A percentile compares a stretch with the other conserved stretches of the same genome.
Evolutionary conservation across 1,140 invertebrate genomes (phyloP).

Genomic region (Heliconius nattereri): DNA sequence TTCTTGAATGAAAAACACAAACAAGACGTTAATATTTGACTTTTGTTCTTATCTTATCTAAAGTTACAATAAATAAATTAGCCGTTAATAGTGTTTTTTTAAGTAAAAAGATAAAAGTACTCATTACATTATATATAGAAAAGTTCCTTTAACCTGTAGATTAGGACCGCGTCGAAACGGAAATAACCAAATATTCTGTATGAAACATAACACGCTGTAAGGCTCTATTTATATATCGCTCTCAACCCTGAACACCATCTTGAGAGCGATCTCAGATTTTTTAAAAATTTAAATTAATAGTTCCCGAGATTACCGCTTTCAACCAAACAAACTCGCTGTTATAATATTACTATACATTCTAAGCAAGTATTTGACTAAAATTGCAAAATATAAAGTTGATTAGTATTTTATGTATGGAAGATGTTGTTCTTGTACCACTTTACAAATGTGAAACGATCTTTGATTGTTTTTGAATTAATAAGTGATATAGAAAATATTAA

Average conservation of each 20-base stretch:
- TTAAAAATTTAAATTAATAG: no score
- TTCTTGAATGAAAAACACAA: background rate
- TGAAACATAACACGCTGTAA: no score
- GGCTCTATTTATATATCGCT: no score
- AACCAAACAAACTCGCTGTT: no score
- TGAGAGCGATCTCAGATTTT: no score
- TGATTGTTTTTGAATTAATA: constrained; percentile 7
- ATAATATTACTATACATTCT: no score
- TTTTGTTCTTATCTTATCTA: background rate
- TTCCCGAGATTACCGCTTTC: no score
- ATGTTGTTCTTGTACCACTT: constrained; percentile 5
- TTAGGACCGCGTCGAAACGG: no score
- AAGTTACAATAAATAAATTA: constrained; percentile 10
- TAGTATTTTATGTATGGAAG: background rate
- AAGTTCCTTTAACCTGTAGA: background rate
- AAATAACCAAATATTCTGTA: no score
- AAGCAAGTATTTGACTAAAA: background rate
- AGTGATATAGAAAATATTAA: no score
- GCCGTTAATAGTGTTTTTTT: background rate
- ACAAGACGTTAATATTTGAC: background rate
- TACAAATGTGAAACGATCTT: constrained; percentile 3
- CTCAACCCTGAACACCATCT: no score
- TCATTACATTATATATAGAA: background rate
- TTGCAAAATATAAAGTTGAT: background rate
- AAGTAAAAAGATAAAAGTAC: background rate